phyloP scores from a whole-genome alignment of 2,888 invertebrate species.

The Microplitis deprimator region DNA sequence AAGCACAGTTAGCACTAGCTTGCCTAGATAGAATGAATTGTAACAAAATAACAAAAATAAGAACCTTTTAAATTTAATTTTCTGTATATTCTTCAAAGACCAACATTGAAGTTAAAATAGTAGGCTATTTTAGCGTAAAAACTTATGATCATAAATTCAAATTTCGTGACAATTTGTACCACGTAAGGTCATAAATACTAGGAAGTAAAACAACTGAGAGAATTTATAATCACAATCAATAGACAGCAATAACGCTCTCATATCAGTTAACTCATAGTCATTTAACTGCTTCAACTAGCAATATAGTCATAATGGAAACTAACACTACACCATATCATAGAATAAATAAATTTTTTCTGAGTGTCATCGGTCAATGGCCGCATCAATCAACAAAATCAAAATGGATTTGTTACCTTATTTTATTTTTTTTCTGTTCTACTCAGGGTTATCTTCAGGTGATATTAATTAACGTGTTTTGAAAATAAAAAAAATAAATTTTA shows the following conservation, averaged over 20 bases:
- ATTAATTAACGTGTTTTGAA: not conserved
- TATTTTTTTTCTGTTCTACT: constrained; percentile 45
- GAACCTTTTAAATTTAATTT: constrained; percentile 30
- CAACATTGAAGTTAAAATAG: constrained; percentile 33
- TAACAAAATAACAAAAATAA: too few species aligned
- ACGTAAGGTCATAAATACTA: constrained; percentile 6
- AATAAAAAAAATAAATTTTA: not conserved
- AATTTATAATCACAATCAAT: constrained; percentile 49
- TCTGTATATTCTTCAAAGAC: constrained; percentile 17
- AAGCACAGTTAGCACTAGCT: too few species aligned
- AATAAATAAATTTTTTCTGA: constrained; percentile 47
- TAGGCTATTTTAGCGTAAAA: constrained; percentile 30
- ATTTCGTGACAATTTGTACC: constrained; percentile 5
- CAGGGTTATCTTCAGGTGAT: constrained; percentile 56
- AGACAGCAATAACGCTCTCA: not conserved
- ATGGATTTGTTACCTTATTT: constrained; percentile 43
- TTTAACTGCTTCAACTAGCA: not conserved
- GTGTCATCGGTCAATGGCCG: constrained; percentile 56
- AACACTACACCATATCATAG: constrained; percentile 44
- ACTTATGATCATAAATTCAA: constrained; percentile 18
- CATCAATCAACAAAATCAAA: constrained; percentile 51
- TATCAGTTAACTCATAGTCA: constrained; percentile 31
- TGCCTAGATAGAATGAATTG: too few species aligned
- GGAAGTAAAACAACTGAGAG: constrained; percentile 32
- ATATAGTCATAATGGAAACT: constrained; percentile 36